Evolutionary conservation across 2,888 invertebrate genomes (phyloP).

Genomic region (Archaeoteleia sp.): DNA sequence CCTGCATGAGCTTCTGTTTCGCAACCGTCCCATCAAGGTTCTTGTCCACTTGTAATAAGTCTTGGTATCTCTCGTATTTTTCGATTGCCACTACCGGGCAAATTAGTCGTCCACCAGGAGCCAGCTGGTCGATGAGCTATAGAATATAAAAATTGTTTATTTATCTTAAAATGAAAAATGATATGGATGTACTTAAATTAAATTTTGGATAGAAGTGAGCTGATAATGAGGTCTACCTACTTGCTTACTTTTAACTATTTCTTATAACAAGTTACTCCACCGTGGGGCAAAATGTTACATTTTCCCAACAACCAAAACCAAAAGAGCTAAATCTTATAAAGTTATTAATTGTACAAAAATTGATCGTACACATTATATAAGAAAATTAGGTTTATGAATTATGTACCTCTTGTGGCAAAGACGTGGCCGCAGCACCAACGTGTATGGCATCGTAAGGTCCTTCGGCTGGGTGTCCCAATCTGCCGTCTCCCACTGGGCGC

Average conservation of each 20-base stretch:
- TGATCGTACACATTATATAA: neutral
- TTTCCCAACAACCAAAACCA: too few species aligned
- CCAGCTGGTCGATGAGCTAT: conserved; percentile 89
- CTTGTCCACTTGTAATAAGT: conserved; percentile 88
- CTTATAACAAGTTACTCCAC: neutral
- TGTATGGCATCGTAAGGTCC: conserved; percentile 96
- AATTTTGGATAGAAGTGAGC: conserved; percentile 1
- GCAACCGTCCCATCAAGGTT: conserved; percentile 84
- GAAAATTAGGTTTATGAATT: neutral
- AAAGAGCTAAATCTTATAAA: too few species aligned
- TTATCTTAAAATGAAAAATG: neutral
- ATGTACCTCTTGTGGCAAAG: conserved; percentile 83
- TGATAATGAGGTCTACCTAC: too few species aligned
- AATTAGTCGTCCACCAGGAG: conserved; percentile 93
- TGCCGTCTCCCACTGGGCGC: conserved; percentile 87
- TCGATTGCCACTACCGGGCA: conserved; percentile 93
- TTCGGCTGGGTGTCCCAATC: conserved; percentile 83
- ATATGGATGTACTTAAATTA: conserved; percentile 54
- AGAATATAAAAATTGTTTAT: conserved; percentile 36
- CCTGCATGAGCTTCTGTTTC: conserved; percentile 91
- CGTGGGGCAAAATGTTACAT: too few species aligned
- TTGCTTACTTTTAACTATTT: neutral
- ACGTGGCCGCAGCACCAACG: conserved; percentile 92
- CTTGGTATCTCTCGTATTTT: conserved; percentile 81
- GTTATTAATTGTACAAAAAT: neutral